Percentiles rank a stretch among this genome's conserved stretches.
These are phyloP conservation scores for Actinia tenebrosa DNA, from an alignment of 64 coral and sea anemone species.

Conservation along the genomic window DNA sequence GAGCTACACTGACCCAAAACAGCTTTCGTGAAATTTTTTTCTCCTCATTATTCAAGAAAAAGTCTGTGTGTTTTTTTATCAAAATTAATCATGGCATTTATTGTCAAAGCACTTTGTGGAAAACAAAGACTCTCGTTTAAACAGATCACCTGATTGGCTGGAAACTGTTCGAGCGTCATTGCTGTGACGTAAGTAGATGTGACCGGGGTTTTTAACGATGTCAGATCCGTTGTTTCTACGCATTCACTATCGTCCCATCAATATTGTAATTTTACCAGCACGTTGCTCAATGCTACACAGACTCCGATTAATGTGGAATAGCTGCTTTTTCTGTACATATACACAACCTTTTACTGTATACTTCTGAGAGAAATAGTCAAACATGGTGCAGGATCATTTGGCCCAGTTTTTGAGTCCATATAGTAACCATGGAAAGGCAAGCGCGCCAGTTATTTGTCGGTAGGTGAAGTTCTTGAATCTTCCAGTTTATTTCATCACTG, in stretches of 20 bases:
- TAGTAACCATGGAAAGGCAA: neutral
- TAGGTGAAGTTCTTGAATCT: neutral
- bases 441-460: neutral
- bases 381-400: neutral
- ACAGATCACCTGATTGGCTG: neutral
- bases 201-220: slow-evolving; percentile 3
- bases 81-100: neutral
- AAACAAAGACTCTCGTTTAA: neutral
- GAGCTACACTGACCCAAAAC: neutral
- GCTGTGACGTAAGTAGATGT: neutral
- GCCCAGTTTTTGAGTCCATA: neutral
- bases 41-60: neutral
- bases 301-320: neutral
- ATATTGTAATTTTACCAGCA: neutral
- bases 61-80: neutral
- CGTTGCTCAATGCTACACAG: neutral
- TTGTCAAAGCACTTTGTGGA: slow-evolving; percentile 2
- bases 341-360: neutral
- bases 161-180: neutral
- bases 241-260: neutral
- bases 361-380: neutral
- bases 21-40: neutral
- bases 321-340: neutral
- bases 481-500: neutral
- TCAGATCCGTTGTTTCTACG: slow-evolving; percentile 9